Conservation (phyloP, 2,888 invertebrate species). For the Calameuta filiformis region DNA sequence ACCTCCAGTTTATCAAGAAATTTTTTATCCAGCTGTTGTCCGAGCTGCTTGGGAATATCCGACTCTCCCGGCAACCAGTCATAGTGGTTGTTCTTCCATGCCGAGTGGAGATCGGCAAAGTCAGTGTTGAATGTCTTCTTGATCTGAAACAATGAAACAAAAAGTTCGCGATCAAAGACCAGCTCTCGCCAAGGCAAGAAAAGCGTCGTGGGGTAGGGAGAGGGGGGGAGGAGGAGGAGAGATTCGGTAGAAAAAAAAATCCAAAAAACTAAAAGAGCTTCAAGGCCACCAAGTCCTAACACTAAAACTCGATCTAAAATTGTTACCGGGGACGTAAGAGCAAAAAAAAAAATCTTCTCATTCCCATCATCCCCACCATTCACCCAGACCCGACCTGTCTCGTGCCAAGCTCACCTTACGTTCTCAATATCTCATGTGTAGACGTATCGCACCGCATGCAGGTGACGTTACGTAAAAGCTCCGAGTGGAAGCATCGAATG, state of each 20-base stretch:
- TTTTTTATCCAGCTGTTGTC: constrained; percentile 61
- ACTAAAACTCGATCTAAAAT: constrained; percentile 23
- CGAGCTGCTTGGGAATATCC: constrained; percentile 68
- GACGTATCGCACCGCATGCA: neutral
- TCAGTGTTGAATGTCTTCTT: constrained; percentile 65
- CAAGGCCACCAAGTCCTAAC: constrained; percentile 57
- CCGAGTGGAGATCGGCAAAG: constrained; percentile 61
- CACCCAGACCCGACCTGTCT: neutral
- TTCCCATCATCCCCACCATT: constrained; percentile 51
- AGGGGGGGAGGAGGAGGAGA: neutral
- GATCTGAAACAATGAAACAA: constrained; percentile 64
- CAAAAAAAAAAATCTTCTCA: neutral
- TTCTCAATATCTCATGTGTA: neutral
- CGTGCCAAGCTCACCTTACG: neutral
- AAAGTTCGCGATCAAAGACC: constrained; percentile 8
- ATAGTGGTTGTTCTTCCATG: constrained; percentile 65
- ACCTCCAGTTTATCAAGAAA: constrained; percentile 67
- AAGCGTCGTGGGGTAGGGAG: neutral
- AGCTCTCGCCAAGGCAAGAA: neutral
- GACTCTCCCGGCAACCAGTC: constrained; percentile 68
- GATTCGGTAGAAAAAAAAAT: constrained; percentile 7
- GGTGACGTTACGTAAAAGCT: constrained; percentile 1
- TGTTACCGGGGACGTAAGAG: neutral
- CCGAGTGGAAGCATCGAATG: constrained; percentile 24
- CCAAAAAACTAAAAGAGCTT: neutral